Evolutionary conservation across 2,113 vertebrate genomes (phyloP), one percentile per base, ranked within the genome.

Genomic region (Sprattus sprattus): DNA sequence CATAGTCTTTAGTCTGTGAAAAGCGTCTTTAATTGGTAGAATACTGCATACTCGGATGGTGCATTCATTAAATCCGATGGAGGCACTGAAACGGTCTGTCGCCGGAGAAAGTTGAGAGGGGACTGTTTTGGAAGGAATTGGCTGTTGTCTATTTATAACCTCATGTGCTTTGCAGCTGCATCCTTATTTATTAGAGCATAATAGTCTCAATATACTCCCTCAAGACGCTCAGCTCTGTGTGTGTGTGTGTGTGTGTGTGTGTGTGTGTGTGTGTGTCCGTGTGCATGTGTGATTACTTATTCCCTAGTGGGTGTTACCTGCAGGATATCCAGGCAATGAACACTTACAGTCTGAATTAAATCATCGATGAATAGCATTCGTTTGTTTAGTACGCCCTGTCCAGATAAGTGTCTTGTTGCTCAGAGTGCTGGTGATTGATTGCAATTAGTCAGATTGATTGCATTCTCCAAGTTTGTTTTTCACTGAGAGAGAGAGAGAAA

Each of bases 301-400:
- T 91, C 92, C 90, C 91, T 91, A 84, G 84, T 89, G 89, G 87
- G 45, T 88, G 89, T 91, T 92, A 28, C 20, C 32, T n/a, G 16
- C 88, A 92, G 94, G 95, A 95, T 95, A 91, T 95, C 89, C 93
- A 91, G 85, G 85, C 89, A 88, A 57, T 0, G 60, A 87, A 92
- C 81, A 86, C 87, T 87, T 90, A 87, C 71, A 89, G 91, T 78
- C 89, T 91, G 88, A 92, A 92, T 91, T 81, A 86, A 87, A 83
- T 87, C 75, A 85, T 57, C 88, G 82, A 82, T 90, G 81, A 78
- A 18, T 67, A 83, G 86, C 88, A 81, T 39, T 84, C 84, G 83
- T 89, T 89, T 89, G 71, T 82, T 85, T 85, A 45, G 45, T 45
- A 28, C 67, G 20, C 44, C 9, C 47, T 18, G 32, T 83, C 25